Evolutionary conservation across 1,140 invertebrate species (phyloP), one percentile per base, ranked within the genome.

Genomic region (Pseudomyrmex pallidus): DNA sequence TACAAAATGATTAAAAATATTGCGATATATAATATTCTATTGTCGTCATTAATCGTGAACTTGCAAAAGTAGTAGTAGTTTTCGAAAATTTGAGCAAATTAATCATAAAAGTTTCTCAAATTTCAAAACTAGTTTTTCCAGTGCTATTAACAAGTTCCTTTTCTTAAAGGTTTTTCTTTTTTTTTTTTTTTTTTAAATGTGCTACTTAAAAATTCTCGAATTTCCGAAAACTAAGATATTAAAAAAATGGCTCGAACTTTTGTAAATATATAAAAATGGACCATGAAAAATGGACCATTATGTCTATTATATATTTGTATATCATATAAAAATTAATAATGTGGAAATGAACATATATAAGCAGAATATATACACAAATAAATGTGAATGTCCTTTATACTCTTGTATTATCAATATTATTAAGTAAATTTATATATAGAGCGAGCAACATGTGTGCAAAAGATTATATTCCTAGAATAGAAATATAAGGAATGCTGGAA

Each of bases 201-300:
- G 2, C 35, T 44, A 76, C 61, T 20, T 54, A 76, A 62, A 50
- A 86, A 66, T 70, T n/a, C 70, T 87, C 67, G 73, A 87, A 87
- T 87, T 87, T 87, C 80, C 85, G 86, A 87, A 87, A 86, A 87
- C 85, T 87, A 35, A 59, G n/a, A 72, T 48, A 17, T 67, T 73
- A 86, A 68, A 61, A 83, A 86, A 35, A 35, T 35, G 35, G 35
- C 35, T 35, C 5, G 35, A 35, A 35, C 35, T 86, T 73, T 10
- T 87, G 85, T 84, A 87, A 86, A 86, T 86, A 87, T 61, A 74
- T 66, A 44, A 50, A 86, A 82, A 66, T 62, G 17, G 54, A 83
- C 25, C 20, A 57, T 77, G 12, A 62, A 25, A 56, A 25, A 48
- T 73, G 67, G 56, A 85, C 13, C 48, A 56, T 52, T 50, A 84